Conservation (phyloP, 2,888 invertebrate genomes). For the Mycalesis mineus region DNA sequence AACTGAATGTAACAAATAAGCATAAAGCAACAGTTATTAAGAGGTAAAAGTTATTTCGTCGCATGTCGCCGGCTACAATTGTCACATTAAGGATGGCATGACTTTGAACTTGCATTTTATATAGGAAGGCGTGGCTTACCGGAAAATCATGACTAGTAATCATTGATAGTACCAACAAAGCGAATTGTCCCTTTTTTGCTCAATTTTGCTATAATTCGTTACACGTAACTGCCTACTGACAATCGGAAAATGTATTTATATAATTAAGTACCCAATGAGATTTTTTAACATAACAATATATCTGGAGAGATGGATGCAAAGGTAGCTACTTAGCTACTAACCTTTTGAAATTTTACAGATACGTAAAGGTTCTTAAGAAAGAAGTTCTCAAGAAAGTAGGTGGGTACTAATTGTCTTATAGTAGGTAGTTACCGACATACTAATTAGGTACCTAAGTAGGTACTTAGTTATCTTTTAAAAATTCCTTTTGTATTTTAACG, state of each 20-base stretch:
- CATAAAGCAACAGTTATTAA: constrained; percentile 40
- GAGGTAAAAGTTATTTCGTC: constrained; percentile 40
- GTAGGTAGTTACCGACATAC: too few species aligned
- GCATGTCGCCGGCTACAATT: constrained; percentile 52
- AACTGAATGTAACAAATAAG: constrained; percentile 33
- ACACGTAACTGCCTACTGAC: constrained; percentile 2
- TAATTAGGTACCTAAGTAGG: too few species aligned
- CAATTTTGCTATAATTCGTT: constrained; percentile 19
- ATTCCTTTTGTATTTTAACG: too few species aligned
- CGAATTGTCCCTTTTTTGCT: constrained; percentile 23
- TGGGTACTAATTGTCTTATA: too few species aligned
- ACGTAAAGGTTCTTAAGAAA: too few species aligned
- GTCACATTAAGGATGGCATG: constrained; percentile 54
- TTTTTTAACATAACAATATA: too few species aligned
- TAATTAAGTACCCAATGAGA: background rate
- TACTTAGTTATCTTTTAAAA: too few species aligned
- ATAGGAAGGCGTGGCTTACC: constrained; percentile 71
- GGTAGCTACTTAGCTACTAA: too few species aligned
- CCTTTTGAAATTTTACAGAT: too few species aligned
- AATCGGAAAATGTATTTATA: background rate
- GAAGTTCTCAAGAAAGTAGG: too few species aligned
- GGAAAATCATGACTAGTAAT: constrained; percentile 59
- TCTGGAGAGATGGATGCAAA: too few species aligned
- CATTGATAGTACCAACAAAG: constrained; percentile 26
- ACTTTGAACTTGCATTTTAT: constrained; percentile 70